Conservation (phyloP, 2,797 vertebrate genomes). For the Cossypha dichroa region DNA sequence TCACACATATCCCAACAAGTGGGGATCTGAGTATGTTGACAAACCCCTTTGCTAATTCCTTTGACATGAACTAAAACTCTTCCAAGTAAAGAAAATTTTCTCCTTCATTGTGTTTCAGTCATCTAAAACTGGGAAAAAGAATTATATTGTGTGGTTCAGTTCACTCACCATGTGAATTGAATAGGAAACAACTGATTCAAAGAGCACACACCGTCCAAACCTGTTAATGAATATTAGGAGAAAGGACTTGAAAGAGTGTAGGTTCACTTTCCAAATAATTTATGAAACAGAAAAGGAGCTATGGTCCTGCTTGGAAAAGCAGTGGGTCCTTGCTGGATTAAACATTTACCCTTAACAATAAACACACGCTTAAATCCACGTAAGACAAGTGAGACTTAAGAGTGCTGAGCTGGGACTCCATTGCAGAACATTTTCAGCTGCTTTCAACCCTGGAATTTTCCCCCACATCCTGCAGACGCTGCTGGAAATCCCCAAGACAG, state of each 20-base stretch:
- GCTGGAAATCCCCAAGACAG: constrained; percentile 22
- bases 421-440: constrained; percentile 26
- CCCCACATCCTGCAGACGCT: not conserved
- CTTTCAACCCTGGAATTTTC: constrained; percentile 19
- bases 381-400: not conserved
- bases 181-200: not conserved
- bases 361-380: constrained; percentile 5
- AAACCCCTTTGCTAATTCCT: not conserved
- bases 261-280: not conserved
- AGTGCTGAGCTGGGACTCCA: not conserved
- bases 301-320: not conserved
- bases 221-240: not conserved
- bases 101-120: not conserved
- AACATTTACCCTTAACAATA: constrained; percentile 12
- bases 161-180: not conserved
- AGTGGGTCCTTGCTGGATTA: not conserved
- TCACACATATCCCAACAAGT: not conserved
- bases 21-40: not conserved
- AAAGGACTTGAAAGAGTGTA: not conserved
- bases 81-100: constrained; percentile 8
- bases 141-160: not conserved
- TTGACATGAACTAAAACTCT: not conserved
- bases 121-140: not conserved
- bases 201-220: accelerated
- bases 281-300: not conserved